Conservation (phyloP, 2,113 vertebrate genomes). For the Heteronetta atricapilla region DNA sequence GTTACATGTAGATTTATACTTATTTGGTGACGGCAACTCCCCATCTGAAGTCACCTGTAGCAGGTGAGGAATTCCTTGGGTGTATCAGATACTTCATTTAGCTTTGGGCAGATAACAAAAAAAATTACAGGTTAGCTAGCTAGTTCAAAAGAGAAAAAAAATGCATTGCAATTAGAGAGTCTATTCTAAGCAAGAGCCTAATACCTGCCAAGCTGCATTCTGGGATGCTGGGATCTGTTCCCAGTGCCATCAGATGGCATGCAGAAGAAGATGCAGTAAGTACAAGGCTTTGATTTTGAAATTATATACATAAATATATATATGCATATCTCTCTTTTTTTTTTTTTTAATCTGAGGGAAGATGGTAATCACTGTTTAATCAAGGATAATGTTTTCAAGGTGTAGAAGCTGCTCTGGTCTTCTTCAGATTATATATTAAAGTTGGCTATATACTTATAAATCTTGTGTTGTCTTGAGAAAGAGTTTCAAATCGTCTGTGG, state of each 20-base stretch:
- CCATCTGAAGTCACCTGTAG: slow-evolving; percentile 45
- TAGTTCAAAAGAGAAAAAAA: slow-evolving; percentile 57
- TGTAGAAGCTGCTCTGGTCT: neutral
- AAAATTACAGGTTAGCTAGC: slow-evolving; percentile 60
- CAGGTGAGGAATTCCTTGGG: slow-evolving; percentile 64
- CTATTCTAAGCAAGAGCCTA: neutral
- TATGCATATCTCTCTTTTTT: neutral
- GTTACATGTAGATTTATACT: neutral
- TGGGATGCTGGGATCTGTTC: slow-evolving; percentile 40
- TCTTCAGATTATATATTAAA: neutral
- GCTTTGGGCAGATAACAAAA: slow-evolving; percentile 51
- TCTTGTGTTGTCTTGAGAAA: neutral
- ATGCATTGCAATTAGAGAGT: slow-evolving; percentile 53
- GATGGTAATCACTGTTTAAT: slow-evolving; percentile 26
- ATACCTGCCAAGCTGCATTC: slow-evolving; percentile 56
- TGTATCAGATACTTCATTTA: slow-evolving; percentile 57
- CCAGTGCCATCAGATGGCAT: slow-evolving; percentile 36
- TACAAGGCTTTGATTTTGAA: slow-evolving; percentile 58
- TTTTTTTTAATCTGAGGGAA: slow-evolving; percentile 30
- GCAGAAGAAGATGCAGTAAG: slow-evolving; percentile 16
- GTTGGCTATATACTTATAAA: neutral
- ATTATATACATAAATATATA: slow-evolving; percentile 20
- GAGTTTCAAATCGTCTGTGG: neutral
- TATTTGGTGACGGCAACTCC: slow-evolving; percentile 43
- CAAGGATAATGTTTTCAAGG: slow-evolving; percentile 15